phyloP scores from a whole-genome alignment of 2,888 invertebrate genomes.

The Lacanobia oleracea region DNA sequence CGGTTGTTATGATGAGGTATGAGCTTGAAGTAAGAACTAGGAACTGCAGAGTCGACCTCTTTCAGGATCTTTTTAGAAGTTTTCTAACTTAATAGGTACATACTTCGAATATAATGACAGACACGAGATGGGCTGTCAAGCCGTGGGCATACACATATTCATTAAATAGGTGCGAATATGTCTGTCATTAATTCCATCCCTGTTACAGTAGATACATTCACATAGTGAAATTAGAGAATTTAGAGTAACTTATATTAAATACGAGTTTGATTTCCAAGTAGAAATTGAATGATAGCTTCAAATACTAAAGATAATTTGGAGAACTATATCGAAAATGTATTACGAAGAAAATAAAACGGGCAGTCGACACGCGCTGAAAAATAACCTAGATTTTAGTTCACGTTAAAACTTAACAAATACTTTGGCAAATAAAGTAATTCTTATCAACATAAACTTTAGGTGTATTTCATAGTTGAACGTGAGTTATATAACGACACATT shows the following conservation, averaged over 20 bases:
- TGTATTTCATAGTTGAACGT: constrained; percentile 25
- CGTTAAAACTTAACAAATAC: constrained; percentile 17
- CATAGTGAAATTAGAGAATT: background rate
- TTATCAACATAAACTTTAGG: constrained; percentile 25
- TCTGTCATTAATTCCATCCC: background rate
- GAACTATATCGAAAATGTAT: background rate
- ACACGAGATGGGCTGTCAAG: background rate
- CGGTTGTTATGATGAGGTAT: no score
- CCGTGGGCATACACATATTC: no score
- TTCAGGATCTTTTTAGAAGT: no score
- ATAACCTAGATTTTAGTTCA: constrained; percentile 2
- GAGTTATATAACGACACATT: constrained; percentile 40
- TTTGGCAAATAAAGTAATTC: constrained; percentile 30
- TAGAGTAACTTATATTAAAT: no score
- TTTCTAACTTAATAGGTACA: no score
- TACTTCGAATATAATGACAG: no score
- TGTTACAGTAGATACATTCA: background rate
- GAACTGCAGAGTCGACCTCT: no score
- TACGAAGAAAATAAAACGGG: background rate
- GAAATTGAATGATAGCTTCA: no score
- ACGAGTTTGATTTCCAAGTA: no score
- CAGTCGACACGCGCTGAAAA: background rate
- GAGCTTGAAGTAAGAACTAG: no score
- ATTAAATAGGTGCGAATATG: background rate
- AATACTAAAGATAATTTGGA: background rate